Conservation (phyloP, 2,113 vertebrate genomes). For the Litocranius walleri region DNA sequence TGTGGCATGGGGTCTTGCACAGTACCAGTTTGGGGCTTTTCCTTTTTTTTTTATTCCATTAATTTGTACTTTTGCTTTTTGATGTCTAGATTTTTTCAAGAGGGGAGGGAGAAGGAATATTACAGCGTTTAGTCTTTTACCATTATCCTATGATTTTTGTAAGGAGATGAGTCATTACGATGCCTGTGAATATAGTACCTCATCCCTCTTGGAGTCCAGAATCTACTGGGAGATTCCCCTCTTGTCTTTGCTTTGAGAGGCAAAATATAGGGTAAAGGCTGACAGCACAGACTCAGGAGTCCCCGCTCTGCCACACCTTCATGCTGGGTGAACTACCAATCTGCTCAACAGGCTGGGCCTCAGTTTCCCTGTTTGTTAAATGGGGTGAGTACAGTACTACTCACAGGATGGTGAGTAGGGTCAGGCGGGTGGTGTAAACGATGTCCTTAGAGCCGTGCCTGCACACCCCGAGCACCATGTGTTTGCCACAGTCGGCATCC, state of each 20-base stretch:
- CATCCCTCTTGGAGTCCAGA: not conserved
- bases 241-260: not conserved
- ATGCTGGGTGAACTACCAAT: not conserved
- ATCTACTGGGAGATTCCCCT: not conserved
- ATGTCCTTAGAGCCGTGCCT: not conserved
- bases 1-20: rapidly evolving
- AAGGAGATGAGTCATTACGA: not conserved
- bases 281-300: not conserved
- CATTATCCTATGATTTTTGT: not conserved
- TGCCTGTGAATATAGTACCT: not conserved
- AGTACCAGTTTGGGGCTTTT: not conserved
- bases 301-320: not conserved
- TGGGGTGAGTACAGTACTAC: not conserved
- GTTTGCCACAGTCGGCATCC: not conserved
- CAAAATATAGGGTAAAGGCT: not conserved
- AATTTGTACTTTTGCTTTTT: not conserved
- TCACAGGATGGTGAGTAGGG: not conserved
- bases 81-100: not conserved
- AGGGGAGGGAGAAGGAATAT: not conserved
- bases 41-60: not conserved
- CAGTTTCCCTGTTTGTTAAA: not conserved
- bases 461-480: not conserved
- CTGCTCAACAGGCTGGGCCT: not conserved
- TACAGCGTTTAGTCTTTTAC: not conserved
- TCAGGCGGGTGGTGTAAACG: too few relatives aligned